phyloP scores from a whole-genome alignment of 35 echinoderm and acorn worm genomes.

The Ophiothrix spiculata region DNA sequence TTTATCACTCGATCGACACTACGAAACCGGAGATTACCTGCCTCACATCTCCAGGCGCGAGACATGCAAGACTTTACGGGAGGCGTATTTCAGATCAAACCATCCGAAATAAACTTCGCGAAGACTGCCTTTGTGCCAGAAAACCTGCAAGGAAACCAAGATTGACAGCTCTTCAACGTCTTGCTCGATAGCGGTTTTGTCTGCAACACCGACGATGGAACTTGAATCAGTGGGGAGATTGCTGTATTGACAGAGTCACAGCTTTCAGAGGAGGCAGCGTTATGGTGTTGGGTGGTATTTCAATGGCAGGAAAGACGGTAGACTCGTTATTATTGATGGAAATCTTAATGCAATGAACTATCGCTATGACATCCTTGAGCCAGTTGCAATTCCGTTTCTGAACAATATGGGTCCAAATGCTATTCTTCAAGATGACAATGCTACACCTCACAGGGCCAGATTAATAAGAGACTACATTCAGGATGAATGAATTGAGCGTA shows the following conservation, averaged over 20 bases:
- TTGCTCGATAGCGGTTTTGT: background rate
- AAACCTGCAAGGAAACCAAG: background rate
- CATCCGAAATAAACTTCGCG: background rate
- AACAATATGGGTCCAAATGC: background rate
- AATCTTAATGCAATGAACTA: conserved; percentile 5
- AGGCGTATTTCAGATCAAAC: background rate
- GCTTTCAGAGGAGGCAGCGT: background rate
- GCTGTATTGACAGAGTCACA: conserved; percentile 1
- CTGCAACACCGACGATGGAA: background rate
- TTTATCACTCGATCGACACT: background rate
- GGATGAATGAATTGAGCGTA: conserved; percentile 11
- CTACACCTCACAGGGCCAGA: background rate
- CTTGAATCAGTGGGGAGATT: conserved; percentile 7
- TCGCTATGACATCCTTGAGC: background rate
- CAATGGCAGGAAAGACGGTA: background rate
- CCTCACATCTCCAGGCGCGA: background rate
- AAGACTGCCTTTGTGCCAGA: background rate
- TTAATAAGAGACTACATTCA: background rate
- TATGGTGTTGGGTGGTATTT: background rate
- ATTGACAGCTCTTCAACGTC: background rate
- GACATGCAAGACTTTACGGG: background rate
- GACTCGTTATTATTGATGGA: background rate
- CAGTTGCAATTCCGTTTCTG: background rate
- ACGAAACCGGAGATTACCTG: background rate
- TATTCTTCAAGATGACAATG: background rate